These are phyloP conservation scores for Synergus japonicus DNA, from an alignment of 2,888 invertebrate species.

Conservation along the genomic window DNA sequence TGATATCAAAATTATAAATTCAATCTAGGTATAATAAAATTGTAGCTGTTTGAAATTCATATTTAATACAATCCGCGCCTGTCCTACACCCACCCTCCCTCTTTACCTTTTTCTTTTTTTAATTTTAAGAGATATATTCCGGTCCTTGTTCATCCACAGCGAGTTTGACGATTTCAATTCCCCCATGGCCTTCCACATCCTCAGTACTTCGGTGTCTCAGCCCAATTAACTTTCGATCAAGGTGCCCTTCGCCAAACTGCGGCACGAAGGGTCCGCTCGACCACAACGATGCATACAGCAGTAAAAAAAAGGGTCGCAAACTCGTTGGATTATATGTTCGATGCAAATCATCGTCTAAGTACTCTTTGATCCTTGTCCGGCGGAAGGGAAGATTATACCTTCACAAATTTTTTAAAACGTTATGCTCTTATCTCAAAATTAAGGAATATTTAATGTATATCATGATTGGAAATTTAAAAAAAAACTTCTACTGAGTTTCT, in stretches of 20 bases:
- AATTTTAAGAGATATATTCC: not conserved
- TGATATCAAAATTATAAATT: too few relatives aligned
- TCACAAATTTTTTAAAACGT: not conserved
- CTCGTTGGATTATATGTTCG: constrained; percentile 7
- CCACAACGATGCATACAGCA: constrained; percentile 2
- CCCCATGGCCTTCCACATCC: constrained; percentile 5
- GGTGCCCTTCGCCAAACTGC: not conserved
- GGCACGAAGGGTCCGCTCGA: not conserved
- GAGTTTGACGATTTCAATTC: constrained; percentile 7
- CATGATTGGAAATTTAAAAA: too few relatives aligned
- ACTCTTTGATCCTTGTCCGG: constrained; percentile 31
- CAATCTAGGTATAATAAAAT: too few relatives aligned
- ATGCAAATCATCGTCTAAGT: constrained; percentile 14
- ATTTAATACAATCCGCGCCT: not conserved
- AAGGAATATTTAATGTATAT: not conserved
- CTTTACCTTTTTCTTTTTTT: not conserved
- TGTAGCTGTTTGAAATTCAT: not conserved
- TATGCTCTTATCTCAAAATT: not conserved
- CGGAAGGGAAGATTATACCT: constrained; percentile 2
- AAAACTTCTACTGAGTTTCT: too few relatives aligned
- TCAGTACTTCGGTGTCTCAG: constrained; percentile 7
- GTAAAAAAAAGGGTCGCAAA: constrained; percentile 2
- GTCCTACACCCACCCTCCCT: not conserved
- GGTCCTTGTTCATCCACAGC: not conserved
- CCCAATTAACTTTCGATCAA: constrained; percentile 7